Base-by-base conservation (phyloP, 1,140 invertebrate species). In the Episyrphus balteatus region DNA sequence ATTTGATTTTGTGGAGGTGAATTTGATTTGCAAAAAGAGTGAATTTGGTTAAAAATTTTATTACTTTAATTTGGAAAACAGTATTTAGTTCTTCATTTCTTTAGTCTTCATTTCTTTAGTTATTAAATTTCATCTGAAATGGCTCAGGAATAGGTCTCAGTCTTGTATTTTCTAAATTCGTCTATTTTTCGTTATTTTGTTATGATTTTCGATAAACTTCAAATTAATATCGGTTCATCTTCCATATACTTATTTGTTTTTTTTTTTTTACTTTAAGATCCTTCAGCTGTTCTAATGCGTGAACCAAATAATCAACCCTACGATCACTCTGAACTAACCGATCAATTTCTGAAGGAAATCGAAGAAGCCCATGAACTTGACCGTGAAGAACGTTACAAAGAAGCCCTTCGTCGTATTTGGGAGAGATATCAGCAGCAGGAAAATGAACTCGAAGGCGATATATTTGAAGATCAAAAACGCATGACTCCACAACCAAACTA, bases 361-460 rank as follows among this genome's bases (percentile, higher is more conserved):
- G 74, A 75, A 50, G 59, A 68, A 37, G 57, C 68, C 40, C 56
- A 69, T 42, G 58, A 70, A 21, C 56, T 55, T 30, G 69, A 71
- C 31, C 57, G 56, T 36, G 59, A 69, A 44, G 69, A 75, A 49
- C 73, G 75, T 47, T 78, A 77, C 50, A 73, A 72, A 18, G 61
- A 77, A 42, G 63, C 77, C 14, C 55, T 79, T 44, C 69, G 72
- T 40, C 70, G 78, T 48, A 63, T 78, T 30, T 80, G 75, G 75
- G 72, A 77, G 32, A 78, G 79, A 60, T 78, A 78, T 52, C 73
- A 76, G 58, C 70, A 62, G 45, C 53, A 61, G 37, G 69, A 72
- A 19, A 59, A 58, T 15, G 58, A 55, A 26, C 58, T 66, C 48
- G 70, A 71, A 43, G 51, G 60, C 11, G 63, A 65, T 34, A 55